phyloP scores from a whole-genome alignment of 2,888 invertebrate species.

The Xestia c-nigrum region DNA sequence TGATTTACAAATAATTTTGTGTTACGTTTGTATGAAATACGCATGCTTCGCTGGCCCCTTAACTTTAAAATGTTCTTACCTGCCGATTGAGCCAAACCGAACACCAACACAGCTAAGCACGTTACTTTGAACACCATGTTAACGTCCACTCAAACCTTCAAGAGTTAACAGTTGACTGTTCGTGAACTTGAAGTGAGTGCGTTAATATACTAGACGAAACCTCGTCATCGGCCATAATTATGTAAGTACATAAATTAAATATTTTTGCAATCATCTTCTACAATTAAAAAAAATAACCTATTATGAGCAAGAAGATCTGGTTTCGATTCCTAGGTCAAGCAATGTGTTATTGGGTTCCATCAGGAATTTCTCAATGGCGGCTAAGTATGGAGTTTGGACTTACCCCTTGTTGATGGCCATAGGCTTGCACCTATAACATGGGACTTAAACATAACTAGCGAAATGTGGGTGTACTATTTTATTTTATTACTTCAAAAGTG shows the following conservation, averaged over 20 bases:
- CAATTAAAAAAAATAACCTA: slow-evolving; percentile 1
- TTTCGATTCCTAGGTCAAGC: too few relatives aligned
- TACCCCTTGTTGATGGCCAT: too few relatives aligned
- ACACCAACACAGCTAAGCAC: slow-evolving; percentile 36
- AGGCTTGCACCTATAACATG: too few relatives aligned
- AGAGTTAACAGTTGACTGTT: slow-evolving; percentile 28
- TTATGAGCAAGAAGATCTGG: background rate
- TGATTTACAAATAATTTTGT: too few relatives aligned
- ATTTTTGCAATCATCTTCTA: slow-evolving; percentile 2
- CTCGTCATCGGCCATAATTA: slow-evolving; percentile 34
- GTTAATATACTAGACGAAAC: slow-evolving; percentile 53
- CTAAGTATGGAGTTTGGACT: too few relatives aligned
- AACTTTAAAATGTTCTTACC: slow-evolving; percentile 32
- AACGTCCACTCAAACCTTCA: slow-evolving; percentile 15
- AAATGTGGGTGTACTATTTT: too few relatives aligned
- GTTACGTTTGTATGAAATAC: too few relatives aligned
- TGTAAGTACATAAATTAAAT: slow-evolving; percentile 28
- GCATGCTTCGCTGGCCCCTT: too few relatives aligned
- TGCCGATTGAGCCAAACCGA: slow-evolving; percentile 40
- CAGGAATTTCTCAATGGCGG: too few relatives aligned
- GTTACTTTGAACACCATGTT: slow-evolving; percentile 47
- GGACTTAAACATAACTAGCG: too few relatives aligned
- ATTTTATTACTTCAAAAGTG: too few relatives aligned
- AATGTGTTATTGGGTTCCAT: too few relatives aligned
- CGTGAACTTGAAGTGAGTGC: slow-evolving; percentile 32